These are phyloP conservation scores for Denticeps clupeoides DNA, from an alignment of 2,797 vertebrate species.

Conservation along the genomic window DNA sequence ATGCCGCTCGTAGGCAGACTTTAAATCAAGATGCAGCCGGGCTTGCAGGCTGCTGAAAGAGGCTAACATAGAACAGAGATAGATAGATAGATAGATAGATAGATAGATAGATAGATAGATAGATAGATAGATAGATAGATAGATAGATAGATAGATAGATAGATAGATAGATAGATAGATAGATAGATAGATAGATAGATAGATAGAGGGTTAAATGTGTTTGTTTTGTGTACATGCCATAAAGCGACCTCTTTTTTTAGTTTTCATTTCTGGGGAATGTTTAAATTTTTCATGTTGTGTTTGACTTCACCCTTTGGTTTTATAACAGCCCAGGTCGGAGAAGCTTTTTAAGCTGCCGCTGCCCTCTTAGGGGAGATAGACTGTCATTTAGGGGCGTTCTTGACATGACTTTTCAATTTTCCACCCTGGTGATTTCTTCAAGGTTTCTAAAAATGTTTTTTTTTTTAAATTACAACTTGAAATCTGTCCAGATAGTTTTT, in stretches of 20 bases:
- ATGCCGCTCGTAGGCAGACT: conserved; percentile 51
- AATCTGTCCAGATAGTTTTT: too few relatives aligned
- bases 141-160: conserved; percentile 4
- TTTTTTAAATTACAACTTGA: too few relatives aligned
- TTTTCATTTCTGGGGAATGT: neutral
- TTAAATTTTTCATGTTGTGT: conserved; percentile 12
- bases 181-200: neutral
- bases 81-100: conserved; percentile 8
- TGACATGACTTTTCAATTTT: neutral
- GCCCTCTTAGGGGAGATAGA: conserved; percentile 4
- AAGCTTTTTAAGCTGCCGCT: neutral
- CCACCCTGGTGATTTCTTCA: neutral
- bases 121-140: conserved; percentile 7
- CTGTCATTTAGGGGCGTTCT: conserved; percentile 3
- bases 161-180: neutral
- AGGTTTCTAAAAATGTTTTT: neutral
- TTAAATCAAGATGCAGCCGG: conserved; percentile 54
- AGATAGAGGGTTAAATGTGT: conserved; percentile 7
- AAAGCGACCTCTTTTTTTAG: neutral
- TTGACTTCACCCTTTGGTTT: conserved; percentile 8
- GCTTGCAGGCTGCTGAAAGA: conserved; percentile 13
- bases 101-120: neutral
- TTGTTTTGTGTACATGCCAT: conserved; percentile 33
- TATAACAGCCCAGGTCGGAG: conserved; percentile 8
- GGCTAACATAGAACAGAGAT: conserved; percentile 7